Evolutionary conservation across 2,888 invertebrate genomes (phyloP).

Genomic region (Yponomeuta plumbellus): DNA sequence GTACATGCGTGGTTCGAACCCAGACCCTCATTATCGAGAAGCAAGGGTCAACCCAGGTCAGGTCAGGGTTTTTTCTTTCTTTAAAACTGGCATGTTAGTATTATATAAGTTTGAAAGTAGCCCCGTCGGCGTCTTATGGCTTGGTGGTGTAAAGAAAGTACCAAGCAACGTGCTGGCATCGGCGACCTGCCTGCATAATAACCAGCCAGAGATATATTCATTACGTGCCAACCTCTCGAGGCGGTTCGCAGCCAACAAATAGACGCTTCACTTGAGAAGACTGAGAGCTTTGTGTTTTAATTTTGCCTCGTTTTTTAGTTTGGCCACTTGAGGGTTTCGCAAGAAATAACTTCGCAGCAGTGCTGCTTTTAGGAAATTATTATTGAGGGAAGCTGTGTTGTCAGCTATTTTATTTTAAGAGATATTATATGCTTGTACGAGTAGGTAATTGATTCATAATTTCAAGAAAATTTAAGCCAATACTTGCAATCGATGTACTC

Average conservation of each 20-base stretch:
- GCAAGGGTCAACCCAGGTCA: too few species aligned
- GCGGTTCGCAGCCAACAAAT: slow-evolving; percentile 3
- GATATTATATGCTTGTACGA: too few species aligned
- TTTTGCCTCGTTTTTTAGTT: background rate
- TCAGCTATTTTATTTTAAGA: too few species aligned
- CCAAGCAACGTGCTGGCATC: slow-evolving; percentile 10
- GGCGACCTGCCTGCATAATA: slow-evolving; percentile 13
- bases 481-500: too few species aligned
- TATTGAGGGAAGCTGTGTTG: too few species aligned
- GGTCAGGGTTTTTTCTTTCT: too few species aligned
- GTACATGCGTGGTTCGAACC: too few species aligned
- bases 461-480: too few species aligned
- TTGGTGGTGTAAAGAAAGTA: background rate
- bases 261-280: slow-evolving; percentile 4
- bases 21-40: too few species aligned
- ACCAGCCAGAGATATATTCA: slow-evolving; percentile 14
- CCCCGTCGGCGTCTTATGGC: background rate
- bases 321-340: background rate
- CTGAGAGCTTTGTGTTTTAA: background rate
- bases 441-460: too few species aligned
- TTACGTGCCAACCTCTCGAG: slow-evolving; percentile 11
- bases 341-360: too few species aligned
- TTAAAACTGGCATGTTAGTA: background rate
- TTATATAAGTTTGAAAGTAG: background rate
- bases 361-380: too few species aligned